Evolutionary conservation across 1,140 invertebrate genomes (phyloP).

Genomic region (Tetragnatha versicolor): DNA sequence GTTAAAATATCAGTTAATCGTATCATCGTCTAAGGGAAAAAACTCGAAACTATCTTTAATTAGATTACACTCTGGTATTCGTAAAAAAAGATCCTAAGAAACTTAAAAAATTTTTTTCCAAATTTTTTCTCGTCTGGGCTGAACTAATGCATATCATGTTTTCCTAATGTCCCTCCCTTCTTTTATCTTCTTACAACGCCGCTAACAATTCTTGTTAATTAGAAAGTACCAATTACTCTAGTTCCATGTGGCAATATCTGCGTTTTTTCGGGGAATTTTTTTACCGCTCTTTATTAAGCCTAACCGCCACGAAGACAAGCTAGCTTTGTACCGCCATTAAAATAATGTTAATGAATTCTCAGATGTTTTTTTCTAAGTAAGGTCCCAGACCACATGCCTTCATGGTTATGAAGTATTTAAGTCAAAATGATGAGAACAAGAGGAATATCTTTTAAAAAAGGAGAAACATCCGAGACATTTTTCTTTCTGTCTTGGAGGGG

Average conservation of each 20-base stretch:
- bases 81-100: background rate
- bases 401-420: slow-evolving; percentile 39
- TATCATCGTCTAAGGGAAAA: slow-evolving; percentile 9
- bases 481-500: background rate
- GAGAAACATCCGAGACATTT: background rate
- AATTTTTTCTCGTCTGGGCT: background rate
- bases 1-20: slow-evolving; percentile 25
- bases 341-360: slow-evolving; percentile 40
- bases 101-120: slow-evolving; percentile 6
- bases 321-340: slow-evolving; percentile 36
- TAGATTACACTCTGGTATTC: slow-evolving; percentile 10
- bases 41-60: slow-evolving; percentile 24
- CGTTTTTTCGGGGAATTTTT: slow-evolving; percentile 5
- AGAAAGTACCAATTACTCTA: slow-evolving; percentile 37
- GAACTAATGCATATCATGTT: slow-evolving; percentile 31
- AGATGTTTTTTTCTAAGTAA: background rate
- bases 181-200: background rate
- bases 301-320: background rate
- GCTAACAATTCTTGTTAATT: slow-evolving; percentile 40
- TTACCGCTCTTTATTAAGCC: slow-evolving; percentile 4
- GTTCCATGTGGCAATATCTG: slow-evolving; percentile 23
- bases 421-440: slow-evolving; percentile 18
- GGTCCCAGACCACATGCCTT: background rate
- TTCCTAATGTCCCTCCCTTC: slow-evolving; percentile 17
- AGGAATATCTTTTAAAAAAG: background rate